Evolutionary conservation across 1,140 invertebrate genomes (phyloP).

Genomic region (Bombus consobrinus): DNA sequence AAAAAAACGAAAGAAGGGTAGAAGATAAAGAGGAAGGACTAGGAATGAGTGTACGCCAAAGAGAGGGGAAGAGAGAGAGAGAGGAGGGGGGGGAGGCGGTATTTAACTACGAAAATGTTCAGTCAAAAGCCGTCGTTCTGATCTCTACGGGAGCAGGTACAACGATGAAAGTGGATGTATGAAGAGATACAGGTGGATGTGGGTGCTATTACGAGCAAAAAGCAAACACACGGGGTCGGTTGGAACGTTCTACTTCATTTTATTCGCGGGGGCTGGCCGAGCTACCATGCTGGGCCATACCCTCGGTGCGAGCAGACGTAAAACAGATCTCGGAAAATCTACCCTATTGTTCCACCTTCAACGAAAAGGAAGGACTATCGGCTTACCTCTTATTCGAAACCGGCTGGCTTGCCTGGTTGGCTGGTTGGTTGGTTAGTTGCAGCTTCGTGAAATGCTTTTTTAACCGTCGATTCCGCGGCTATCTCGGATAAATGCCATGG

Average conservation of each 20-base stretch:
- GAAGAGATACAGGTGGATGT: slow-evolving; percentile 44
- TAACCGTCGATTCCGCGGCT: slow-evolving; percentile 31
- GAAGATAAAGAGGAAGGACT: neutral
- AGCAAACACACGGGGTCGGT: slow-evolving; percentile 38
- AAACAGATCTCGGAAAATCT: slow-evolving; percentile 72
- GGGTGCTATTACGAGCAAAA: slow-evolving; percentile 57
- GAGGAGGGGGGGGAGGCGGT: neutral
- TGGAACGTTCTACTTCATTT: slow-evolving; percentile 78
- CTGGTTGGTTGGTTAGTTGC: neutral
- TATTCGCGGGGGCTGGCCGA: slow-evolving; percentile 67
- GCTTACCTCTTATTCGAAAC: slow-evolving; percentile 56
- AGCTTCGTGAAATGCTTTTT: slow-evolving; percentile 50
- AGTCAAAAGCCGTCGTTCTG: slow-evolving; percentile 48
- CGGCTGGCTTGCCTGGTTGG: neutral
- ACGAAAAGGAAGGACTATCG: slow-evolving; percentile 73
- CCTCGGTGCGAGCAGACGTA: slow-evolving; percentile 42
- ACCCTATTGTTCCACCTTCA: slow-evolving; percentile 75
- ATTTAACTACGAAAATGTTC: slow-evolving; percentile 67
- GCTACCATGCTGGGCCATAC: slow-evolving; percentile 37
- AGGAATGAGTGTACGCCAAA: neutral
- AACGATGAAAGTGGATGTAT: slow-evolving; percentile 35
- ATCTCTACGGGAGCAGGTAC: slow-evolving; percentile 21
- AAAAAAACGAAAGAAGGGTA: neutral
- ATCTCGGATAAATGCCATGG: neutral
- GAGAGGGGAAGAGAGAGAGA: neutral